Conservation (phyloP, 2,888 invertebrate species). For the Blastobasis adustella region DNA sequence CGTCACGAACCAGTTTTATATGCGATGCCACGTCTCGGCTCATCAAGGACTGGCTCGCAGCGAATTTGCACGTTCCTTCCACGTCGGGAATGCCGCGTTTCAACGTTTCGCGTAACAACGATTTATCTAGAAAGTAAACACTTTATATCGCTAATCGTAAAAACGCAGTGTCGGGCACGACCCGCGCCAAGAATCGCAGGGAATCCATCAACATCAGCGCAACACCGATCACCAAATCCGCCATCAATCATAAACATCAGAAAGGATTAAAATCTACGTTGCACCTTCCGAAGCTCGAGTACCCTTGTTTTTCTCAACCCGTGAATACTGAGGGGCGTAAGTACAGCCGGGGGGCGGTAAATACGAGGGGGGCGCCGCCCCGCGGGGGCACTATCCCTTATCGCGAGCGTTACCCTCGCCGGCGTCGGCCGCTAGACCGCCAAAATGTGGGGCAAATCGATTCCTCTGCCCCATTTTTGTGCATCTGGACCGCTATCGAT, state of each 20-base stretch:
- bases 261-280: slow-evolving; percentile 76
- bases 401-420: slow-evolving; percentile 73
- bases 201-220: slow-evolving; percentile 69
- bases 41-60: slow-evolving; percentile 2
- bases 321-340: slow-evolving; percentile 75
- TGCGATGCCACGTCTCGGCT: slow-evolving; percentile 26
- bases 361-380: slow-evolving; percentile 54
- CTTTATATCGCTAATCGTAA: slow-evolving; percentile 30
- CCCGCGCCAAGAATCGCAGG: slow-evolving; percentile 30
- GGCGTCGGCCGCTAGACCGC: slow-evolving; percentile 64
- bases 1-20: slow-evolving; percentile 30
- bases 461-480: slow-evolving; percentile 71
- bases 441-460: slow-evolving; percentile 74
- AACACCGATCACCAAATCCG: slow-evolving; percentile 68
- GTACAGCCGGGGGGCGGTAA: slow-evolving; percentile 74
- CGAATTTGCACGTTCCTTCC: slow-evolving; percentile 1
- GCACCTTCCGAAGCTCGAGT: slow-evolving; percentile 73
- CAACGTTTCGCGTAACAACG: slow-evolving; percentile 1
- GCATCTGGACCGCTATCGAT: slow-evolving; percentile 73
- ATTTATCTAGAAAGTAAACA: slow-evolving; percentile 8
- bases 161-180: slow-evolving; percentile 41
- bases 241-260: slow-evolving; percentile 75
- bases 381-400: slow-evolving; percentile 71
- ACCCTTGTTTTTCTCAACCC: slow-evolving; percentile 76
- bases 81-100: slow-evolving; percentile 1